phyloP scores from a whole-genome alignment of 2,113 vertebrate genomes.

The Xiphophorus maculatus region DNA sequence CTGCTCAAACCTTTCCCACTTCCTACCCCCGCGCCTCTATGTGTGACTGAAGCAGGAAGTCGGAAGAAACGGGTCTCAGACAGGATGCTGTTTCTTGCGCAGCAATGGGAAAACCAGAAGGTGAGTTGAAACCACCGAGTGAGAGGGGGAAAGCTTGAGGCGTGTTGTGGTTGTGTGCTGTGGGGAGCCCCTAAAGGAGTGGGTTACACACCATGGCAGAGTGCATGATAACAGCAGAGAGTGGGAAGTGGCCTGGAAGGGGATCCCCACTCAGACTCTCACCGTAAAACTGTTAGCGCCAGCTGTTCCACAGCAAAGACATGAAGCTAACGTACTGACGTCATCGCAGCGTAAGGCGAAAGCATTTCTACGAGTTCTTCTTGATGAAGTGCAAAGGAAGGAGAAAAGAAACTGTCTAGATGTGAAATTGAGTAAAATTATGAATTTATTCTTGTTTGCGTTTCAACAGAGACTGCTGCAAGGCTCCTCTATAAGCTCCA shows the following conservation, averaged over 20 bases:
- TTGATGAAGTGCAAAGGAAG: not conserved
- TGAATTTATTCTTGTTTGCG: not conserved
- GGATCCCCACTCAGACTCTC: slow-evolving; percentile 13
- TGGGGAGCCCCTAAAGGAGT: slow-evolving; percentile 17
- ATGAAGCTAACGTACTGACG: not conserved
- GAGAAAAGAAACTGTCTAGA: not conserved
- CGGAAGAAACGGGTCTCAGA: slow-evolving; percentile 2
- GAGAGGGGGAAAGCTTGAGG: not conserved
- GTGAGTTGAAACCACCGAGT: slow-evolving; percentile 15
- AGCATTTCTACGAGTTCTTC: not conserved
- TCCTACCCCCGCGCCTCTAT: not conserved
- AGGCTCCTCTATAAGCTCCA: not conserved
- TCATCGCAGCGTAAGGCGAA: not conserved
- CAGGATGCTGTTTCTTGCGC: not conserved
- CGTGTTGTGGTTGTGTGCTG: slow-evolving; percentile 18
- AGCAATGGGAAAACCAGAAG: not conserved
- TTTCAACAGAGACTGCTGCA: not conserved
- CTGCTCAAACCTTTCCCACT: too few species aligned
- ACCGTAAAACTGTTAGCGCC: not conserved
- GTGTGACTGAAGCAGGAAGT: slow-evolving; percentile 1
- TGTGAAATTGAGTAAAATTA: not conserved
- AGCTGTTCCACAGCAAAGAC: not conserved
- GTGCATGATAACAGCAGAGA: slow-evolving; percentile 16
- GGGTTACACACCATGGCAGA: not conserved
- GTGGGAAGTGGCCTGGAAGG: slow-evolving; percentile 21